Base-by-base conservation (phyloP, 2,888 invertebrate species). In the Acanthosepion esculentum region DNA sequence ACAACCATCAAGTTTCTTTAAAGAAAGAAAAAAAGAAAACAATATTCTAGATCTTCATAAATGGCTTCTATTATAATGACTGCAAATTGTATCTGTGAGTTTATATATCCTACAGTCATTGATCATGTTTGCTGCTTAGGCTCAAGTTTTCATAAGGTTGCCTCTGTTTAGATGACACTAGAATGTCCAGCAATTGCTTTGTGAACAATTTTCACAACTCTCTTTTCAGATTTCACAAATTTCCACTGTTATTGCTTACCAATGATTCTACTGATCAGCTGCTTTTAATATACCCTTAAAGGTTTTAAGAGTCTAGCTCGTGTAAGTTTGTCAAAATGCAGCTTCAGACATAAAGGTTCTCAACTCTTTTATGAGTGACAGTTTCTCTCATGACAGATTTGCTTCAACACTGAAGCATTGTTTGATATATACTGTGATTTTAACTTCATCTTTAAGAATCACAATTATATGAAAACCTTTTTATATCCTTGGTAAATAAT, bases 1-100 rank as follows among this genome's bases (percentile, higher is more conserved):
- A 33, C 78, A 78, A n/a, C 33, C 53, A 53, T 50, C 53, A 41
- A 48, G 48, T 93, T 93, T 93, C 53, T 50, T 93, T 53, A 94
- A 94, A 64, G 48, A 23, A 41, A 64, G 41, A 41, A 64, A n/a
- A 78, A n/a, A 78, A 78, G n/a, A 78, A 29, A 78, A n/a, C 12
- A 15, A 15, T 5, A 59, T 59, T 41, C 64, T 41, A 64, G 41
- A 18, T 48, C 48, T 92, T 92, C 93, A 48, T 48, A 92, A 29
- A 92, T 92, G 93, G 93, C 48, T 92, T 48, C 48, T 48, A 92
- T 53, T 29, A 92, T 26, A 92, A 92, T 92, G 92, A 92, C n/a
- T 50, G 18, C 93, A 41, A 29, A 12, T 41, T 53, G 18, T 53
- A 92, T 78, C 78, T 78, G n/a, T 78, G 59, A 59, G 78, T 78